These are phyloP conservation scores for Perodicticus potto DNA, from an alignment of 2,797 vertebrate species.

Conservation along the genomic window DNA sequence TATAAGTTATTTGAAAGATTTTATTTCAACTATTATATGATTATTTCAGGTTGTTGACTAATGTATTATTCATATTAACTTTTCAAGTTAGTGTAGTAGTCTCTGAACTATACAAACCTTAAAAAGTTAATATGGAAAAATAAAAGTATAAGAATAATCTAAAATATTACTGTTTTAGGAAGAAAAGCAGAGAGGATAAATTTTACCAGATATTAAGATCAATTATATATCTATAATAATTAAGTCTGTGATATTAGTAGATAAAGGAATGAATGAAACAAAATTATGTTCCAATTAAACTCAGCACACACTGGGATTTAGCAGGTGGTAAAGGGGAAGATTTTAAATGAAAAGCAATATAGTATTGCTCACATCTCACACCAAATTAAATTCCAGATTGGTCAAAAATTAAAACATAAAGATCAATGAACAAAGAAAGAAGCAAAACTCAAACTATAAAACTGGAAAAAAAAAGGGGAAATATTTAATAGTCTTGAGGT, in stretches of 20 bases:
- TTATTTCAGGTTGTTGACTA: background rate
- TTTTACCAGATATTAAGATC: background rate
- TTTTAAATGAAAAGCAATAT: constrained; percentile 23
- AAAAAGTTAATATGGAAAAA: background rate
- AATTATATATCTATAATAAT: background rate
- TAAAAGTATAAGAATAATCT: background rate
- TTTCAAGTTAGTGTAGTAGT: background rate
- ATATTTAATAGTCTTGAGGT: background rate
- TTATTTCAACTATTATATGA: background rate
- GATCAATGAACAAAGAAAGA: background rate
- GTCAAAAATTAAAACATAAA: constrained; percentile 20
- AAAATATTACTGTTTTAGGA: constrained; percentile 8
- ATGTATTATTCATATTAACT: background rate
- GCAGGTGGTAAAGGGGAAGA: background rate
- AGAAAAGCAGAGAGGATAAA: background rate
- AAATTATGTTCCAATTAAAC: background rate
- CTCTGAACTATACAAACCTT: background rate
- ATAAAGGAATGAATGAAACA: constrained; percentile 31
- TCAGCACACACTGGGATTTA: background rate
- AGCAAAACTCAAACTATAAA: constrained; percentile 1
- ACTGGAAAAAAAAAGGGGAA: background rate
- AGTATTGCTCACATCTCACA: background rate
- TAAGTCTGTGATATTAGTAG: background rate
- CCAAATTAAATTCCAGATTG: constrained; percentile 13
- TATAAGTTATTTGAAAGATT: background rate